Evolutionary conservation across 2,797 vertebrate genomes (phyloP).

Genomic region (Microctenopoma lineatum): DNA sequence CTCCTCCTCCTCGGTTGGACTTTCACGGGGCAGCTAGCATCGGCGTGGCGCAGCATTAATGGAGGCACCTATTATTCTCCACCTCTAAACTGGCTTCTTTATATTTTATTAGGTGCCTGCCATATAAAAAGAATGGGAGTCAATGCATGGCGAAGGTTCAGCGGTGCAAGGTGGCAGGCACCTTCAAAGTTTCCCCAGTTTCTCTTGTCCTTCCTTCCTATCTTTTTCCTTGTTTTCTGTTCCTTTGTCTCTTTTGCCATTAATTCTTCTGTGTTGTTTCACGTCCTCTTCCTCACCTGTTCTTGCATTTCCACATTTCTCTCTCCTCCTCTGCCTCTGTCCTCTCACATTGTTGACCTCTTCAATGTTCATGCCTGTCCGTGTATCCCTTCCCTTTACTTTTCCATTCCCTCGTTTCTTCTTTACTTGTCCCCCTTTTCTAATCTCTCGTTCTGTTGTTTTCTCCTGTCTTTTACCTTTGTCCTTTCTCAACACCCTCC

Average conservation of each 20-base stretch:
- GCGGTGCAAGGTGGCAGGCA: too few species aligned
- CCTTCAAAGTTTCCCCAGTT: too few species aligned
- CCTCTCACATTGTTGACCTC: too few species aligned
- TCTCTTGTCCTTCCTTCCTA: too few species aligned
- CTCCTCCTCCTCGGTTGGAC: constrained; percentile 29
- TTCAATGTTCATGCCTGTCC: background rate
- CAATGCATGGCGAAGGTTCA: too few species aligned
- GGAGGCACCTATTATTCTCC: too few species aligned
- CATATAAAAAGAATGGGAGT: too few species aligned
- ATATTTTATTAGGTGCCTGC: too few species aligned
- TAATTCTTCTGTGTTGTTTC: too few species aligned
- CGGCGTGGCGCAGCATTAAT: constrained; percentile 9
- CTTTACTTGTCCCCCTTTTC: background rate
- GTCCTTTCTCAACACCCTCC: background rate
- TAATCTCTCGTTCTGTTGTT: background rate
- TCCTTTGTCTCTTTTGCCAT: background rate
- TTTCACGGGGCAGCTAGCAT: background rate
- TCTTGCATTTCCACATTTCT: background rate
- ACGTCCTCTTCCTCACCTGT: background rate
- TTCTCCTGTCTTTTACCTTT: background rate
- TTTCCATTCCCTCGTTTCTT: background rate
- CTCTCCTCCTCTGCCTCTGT: background rate
- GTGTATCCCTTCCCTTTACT: background rate
- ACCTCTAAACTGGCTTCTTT: too few species aligned
- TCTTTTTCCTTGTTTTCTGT: too few species aligned